phyloP scores from a whole-genome alignment of 30 jellyfish, hydroid and myxozoan species.

The Haliclystus octoradiatus region DNA sequence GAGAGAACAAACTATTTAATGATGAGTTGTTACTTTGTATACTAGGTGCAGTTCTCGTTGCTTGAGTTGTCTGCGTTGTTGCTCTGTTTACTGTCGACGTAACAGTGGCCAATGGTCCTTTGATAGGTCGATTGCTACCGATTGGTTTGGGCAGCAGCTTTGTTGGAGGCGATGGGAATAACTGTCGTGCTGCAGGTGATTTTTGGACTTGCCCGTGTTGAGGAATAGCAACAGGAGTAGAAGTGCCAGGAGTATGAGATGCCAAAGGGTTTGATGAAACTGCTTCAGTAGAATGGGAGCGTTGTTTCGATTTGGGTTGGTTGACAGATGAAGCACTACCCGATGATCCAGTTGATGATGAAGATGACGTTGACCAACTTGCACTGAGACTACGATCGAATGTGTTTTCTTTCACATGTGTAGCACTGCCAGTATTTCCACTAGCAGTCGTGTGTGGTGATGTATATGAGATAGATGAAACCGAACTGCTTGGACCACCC shows the following conservation, averaged over 20 bases:
- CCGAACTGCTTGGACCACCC: slow-evolving; percentile 15
- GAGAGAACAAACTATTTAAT: slow-evolving; percentile 61
- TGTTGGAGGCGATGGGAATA: slow-evolving; percentile 26
- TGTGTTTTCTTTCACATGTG: not conserved
- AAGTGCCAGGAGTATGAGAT: slow-evolving; percentile 3
- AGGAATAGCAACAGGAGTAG: not conserved
- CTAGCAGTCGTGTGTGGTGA: not conserved
- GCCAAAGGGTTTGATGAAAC: slow-evolving; percentile 3
- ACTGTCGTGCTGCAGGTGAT: slow-evolving; percentile 46
- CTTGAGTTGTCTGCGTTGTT: slow-evolving; percentile 37
- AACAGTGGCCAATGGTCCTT: not conserved
- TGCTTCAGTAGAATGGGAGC: not conserved
- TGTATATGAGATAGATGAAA: not conserved
- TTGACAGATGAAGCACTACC: slow-evolving; percentile 7
- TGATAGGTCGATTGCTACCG: slow-evolving; percentile 88
- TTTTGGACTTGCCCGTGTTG: slow-evolving; percentile 6
- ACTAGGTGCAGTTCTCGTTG: slow-evolving; percentile 7
- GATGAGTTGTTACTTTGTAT: slow-evolving; percentile 35
- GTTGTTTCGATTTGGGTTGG: not conserved
- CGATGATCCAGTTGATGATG: slow-evolving; percentile 2
- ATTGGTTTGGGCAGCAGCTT: slow-evolving; percentile 79
- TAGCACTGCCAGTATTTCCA: not conserved
- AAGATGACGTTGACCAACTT: not conserved
- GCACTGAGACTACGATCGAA: not conserved
- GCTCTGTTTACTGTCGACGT: not conserved